Conservation (phyloP, 2,888 invertebrate species). For the Caenorhabditis macrosperma region DNA sequence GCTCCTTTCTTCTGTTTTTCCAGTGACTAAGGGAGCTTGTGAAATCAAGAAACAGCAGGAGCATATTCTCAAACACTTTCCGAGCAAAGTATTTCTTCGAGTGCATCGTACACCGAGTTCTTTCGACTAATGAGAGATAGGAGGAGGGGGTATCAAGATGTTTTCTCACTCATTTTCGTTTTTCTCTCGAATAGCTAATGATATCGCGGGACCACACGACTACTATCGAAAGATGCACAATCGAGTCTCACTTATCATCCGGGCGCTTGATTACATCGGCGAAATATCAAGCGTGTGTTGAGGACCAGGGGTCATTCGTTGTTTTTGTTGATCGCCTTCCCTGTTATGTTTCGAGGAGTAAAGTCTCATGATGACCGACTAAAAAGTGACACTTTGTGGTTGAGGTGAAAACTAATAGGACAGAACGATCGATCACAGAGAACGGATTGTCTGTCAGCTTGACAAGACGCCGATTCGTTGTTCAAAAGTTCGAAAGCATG, state of each 20-base stretch:
- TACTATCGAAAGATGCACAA: constrained; percentile 27
- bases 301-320: constrained; percentile 26
- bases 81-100: too few species aligned
- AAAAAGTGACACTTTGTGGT: not conserved
- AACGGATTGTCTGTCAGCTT: not conserved
- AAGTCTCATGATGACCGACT: not conserved
- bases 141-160: not conserved
- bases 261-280: constrained; percentile 23
- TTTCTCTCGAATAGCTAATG: constrained; percentile 29
- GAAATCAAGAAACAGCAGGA: too few species aligned
- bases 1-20: not conserved
- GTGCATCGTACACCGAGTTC: not conserved
- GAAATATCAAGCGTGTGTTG: not conserved
- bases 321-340: constrained; percentile 16
- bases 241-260: constrained; percentile 31
- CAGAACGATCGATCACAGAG: too few species aligned
- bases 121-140: not conserved
- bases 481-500: not conserved
- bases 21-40: constrained; percentile 18
- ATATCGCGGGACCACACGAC: constrained; percentile 25
- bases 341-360: not conserved
- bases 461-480: not conserved
- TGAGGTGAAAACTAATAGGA: not conserved
- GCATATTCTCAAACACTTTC: too few species aligned
- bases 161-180: not conserved